Conservation (phyloP, 2,113 vertebrate genomes). For the Brienomyrus brachyistius region DNA sequence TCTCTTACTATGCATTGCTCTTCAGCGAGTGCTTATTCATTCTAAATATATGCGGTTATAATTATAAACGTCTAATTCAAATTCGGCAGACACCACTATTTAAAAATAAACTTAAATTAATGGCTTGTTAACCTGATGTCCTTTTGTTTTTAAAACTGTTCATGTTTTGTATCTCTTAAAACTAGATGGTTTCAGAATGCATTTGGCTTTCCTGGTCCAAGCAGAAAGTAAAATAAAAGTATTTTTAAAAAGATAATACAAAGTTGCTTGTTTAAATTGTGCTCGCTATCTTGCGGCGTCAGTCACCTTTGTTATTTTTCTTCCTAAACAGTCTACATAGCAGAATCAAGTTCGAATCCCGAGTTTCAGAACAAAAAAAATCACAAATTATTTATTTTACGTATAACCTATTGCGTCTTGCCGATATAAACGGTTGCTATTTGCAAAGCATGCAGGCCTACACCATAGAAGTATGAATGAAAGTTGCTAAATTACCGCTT, state of each 20-base stretch:
- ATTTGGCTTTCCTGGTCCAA: background rate
- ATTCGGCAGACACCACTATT: background rate
- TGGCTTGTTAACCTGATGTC: background rate
- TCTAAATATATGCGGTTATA: background rate
- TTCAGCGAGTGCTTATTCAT: background rate
- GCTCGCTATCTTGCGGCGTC: background rate
- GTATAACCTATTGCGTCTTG: background rate
- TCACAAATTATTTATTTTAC: background rate
- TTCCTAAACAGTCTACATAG: background rate
- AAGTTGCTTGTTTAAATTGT: background rate
- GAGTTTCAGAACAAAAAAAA: background rate
- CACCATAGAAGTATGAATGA: background rate
- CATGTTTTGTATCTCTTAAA: background rate
- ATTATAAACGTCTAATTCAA: background rate
- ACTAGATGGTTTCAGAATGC: background rate
- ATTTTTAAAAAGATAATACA: background rate
- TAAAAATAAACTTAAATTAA: slow-evolving; percentile 13
- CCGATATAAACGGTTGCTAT: background rate
- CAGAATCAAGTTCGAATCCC: background rate
- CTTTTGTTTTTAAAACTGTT: background rate
- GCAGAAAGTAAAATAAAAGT: background rate
- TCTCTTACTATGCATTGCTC: background rate
- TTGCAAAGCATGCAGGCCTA: background rate
- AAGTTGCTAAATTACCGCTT: background rate
- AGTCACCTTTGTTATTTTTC: background rate